Evolutionary conservation across 1,140 invertebrate genomes (phyloP), one percentile per base, ranked within the genome.

Genomic region (Ridgeia piscesae): DNA sequence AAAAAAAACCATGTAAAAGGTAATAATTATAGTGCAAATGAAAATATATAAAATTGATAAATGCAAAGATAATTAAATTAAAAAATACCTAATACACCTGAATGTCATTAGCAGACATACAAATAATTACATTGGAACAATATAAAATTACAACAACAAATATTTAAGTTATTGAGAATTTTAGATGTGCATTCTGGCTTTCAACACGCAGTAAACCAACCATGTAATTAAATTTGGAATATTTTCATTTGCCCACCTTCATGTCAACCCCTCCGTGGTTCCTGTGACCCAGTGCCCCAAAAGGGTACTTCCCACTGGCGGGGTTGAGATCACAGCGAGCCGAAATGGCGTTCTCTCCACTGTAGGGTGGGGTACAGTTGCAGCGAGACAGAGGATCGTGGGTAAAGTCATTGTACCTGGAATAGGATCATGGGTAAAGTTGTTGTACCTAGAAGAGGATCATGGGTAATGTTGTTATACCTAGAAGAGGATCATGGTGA

Each of bases 391-490:
- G 96, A 31, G 97, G 97, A 95, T 98, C 98, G 94, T 97, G 95
- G 92, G 95, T 96, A 95, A 96, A 98, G 95, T 98, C 96, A 95
- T 98, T 98, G 96, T 97, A 98, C 89, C 96, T 96, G 93, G 8
- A n/a, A n/a, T n/a, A 31, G 97, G 97, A 95, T 98, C 98, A 94
- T 97, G 95, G 92, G 95, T 96, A 95, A 96, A 98, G 95, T 98
- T 96, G 92, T 97, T 96, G 95, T 98, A 98, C 91, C 95, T 95
- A 34, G 97, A 96, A 97, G 96, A 31, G 97, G 97, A 95, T 98
- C 98, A 94, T 97, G 95, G 92, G 95, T 96, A 95, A 96, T 98
- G 95, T 98, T 96, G 95, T 98, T 98, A 96, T 97, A 98, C 89
- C 96, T 96, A 93, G 8, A n/a, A 97, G 96, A 31, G 97, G 97